phyloP scores from a whole-genome alignment of 2,113 vertebrate species.

The Trachemys scripta region DNA sequence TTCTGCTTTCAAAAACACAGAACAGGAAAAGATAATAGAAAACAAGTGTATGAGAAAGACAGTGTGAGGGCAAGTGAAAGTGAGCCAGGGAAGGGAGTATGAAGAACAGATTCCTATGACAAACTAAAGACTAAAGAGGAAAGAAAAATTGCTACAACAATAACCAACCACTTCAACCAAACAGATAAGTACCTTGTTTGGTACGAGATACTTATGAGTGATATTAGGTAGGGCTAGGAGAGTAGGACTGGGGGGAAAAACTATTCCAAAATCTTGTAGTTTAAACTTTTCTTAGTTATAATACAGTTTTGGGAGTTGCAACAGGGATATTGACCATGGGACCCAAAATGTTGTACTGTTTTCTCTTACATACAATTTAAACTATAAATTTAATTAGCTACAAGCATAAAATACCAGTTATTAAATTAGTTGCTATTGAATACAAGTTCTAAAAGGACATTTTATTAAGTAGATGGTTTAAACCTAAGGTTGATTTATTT shows the following conservation, averaged over 20 bases:
- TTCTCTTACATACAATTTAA: not conserved
- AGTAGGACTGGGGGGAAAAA: not conserved
- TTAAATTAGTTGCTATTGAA: not conserved
- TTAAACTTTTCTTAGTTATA: not conserved
- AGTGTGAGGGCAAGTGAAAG: not conserved
- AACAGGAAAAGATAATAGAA: not conserved
- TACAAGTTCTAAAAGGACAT: not conserved
- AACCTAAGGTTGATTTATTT: accelerated
- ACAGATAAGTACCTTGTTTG: not conserved
- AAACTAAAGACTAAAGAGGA: not conserved
- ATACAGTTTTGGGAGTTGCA: not conserved
- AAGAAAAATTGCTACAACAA: not conserved
- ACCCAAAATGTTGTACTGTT: not conserved
- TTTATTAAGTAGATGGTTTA: not conserved
- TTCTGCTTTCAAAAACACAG: not conserved
- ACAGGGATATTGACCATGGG: not conserved
- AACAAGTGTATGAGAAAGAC: not conserved
- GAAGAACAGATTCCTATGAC: not conserved
- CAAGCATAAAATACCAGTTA: not conserved
- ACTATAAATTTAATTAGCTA: not conserved
- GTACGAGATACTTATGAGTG: not conserved
- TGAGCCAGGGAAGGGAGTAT: not conserved
- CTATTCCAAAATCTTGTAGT: not conserved
- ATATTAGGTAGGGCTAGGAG: not conserved
- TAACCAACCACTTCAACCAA: not conserved